These are phyloP conservation scores for Chunga burmeisteri DNA, from an alignment of 2,113 vertebrate genomes.

Conservation along the genomic window DNA sequence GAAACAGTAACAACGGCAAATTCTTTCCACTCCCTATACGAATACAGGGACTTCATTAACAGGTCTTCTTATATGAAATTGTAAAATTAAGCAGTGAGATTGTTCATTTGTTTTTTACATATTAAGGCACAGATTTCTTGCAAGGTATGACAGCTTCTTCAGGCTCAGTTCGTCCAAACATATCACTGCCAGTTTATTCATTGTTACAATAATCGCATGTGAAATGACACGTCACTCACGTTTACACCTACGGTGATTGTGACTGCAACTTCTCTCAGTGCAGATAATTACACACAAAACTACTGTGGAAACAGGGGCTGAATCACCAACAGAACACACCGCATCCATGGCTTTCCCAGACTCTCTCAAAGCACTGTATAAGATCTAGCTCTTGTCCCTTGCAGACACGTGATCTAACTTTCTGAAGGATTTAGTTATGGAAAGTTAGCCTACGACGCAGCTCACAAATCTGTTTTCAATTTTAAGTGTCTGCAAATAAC, in stretches of 20 bases:
- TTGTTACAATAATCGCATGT: not conserved
- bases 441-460: not conserved
- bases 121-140: not conserved
- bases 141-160: not conserved
- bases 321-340: not conserved
- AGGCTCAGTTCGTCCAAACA: not conserved
- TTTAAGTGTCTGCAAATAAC: slow-evolving; percentile 25
- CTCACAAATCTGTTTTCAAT: slow-evolving; percentile 23
- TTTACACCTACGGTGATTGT: not conserved
- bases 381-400: not conserved
- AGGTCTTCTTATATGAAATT: not conserved
- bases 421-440: not conserved
- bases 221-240: not conserved
- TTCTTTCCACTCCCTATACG: not conserved
- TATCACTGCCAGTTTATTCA: not conserved
- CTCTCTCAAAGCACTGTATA: not conserved
- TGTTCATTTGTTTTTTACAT: not conserved
- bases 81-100: not conserved
- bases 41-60: not conserved
- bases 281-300: not conserved
- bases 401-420: not conserved
- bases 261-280: not conserved
- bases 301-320: not conserved
- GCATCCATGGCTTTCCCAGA: not conserved
- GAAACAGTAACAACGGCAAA: not conserved